A percentile compares a stretch with the other conserved stretches of the same genome.
Conservation (phyloP, 2,797 vertebrate species). For the Rhynchonycteris naso region DNA sequence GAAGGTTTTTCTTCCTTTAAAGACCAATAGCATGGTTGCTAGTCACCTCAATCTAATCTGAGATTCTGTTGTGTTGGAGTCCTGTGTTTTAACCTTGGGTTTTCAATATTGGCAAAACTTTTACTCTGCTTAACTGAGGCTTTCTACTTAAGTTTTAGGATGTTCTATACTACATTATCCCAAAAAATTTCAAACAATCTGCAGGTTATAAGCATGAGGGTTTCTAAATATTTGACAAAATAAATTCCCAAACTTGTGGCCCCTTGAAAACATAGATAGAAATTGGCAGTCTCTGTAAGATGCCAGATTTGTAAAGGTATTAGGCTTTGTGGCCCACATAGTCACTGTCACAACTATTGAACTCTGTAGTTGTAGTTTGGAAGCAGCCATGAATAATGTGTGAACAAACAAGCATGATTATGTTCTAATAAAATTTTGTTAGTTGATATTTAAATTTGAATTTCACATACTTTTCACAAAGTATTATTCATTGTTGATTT, state of each 20-base stretch:
- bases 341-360: neutral
- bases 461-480: neutral
- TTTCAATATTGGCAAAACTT: neutral
- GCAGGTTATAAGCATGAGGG: neutral
- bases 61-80: neutral
- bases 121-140: neutral
- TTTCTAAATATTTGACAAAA: neutral
- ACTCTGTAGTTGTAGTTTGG: neutral
- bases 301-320: neutral
- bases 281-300: neutral
- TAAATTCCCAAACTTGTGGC: neutral
- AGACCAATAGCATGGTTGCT: neutral
- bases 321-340: neutral
- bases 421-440: neutral
- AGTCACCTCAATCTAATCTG: neutral
- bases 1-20: neutral
- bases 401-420: neutral
- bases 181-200: neutral
- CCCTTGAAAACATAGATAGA: neutral
- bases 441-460: neutral
- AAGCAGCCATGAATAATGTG: neutral
- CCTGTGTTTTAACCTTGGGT: neutral
- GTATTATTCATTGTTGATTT: neutral
- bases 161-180: neutral
- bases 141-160: neutral